phyloP scores from a whole-genome alignment of 2,113 vertebrate species.

The Poecilia latipinna region DNA sequence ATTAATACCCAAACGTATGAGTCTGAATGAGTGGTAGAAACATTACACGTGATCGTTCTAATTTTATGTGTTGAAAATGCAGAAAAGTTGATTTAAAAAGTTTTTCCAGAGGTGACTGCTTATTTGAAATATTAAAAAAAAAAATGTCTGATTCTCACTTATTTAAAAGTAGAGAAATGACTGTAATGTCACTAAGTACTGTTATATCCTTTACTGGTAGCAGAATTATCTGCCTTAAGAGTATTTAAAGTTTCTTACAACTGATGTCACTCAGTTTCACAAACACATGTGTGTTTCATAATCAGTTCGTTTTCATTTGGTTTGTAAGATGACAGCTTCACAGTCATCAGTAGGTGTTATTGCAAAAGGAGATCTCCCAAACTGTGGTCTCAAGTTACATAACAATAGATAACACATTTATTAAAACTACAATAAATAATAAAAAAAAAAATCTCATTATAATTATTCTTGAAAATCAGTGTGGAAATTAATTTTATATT shows the following conservation, averaged over 20 bases:
- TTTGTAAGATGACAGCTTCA: background rate
- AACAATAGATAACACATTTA: background rate
- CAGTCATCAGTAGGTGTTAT: background rate
- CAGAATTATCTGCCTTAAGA: background rate
- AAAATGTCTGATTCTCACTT: background rate
- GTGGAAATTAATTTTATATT: constrained; percentile 9
- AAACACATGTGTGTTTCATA: background rate
- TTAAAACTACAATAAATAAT: constrained; percentile 47
- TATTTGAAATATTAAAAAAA: background rate
- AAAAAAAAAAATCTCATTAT: constrained; percentile 21
- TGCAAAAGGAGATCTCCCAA: background rate
- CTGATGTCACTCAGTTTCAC: background rate
- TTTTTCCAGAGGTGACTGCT: background rate
- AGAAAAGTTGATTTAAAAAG: background rate
- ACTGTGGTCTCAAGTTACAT: background rate
- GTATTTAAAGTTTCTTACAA: background rate
- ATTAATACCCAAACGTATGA: constrained; percentile 16
- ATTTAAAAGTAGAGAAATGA: background rate
- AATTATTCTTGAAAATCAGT: constrained; percentile 25
- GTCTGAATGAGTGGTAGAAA: constrained; percentile 42
- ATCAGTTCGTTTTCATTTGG: background rate
- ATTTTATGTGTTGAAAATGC: constrained; percentile 1
- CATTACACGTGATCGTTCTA: constrained; percentile 39
- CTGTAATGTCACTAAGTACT: background rate
- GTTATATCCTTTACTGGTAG: background rate